Conservation (phyloP, 1,140 invertebrate genomes). For the Phortica variegata region DNA sequence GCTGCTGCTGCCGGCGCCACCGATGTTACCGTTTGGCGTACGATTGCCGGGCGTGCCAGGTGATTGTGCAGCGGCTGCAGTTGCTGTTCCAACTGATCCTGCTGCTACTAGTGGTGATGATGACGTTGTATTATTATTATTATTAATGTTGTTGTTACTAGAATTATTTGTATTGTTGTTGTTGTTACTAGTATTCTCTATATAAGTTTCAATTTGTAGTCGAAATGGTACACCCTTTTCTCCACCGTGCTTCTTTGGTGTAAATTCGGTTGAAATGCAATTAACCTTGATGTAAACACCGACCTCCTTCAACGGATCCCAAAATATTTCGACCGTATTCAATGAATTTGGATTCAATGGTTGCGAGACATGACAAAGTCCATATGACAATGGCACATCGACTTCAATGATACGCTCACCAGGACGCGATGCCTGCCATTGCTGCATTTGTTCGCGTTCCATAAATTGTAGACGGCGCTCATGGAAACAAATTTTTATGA, state of each 20-base stretch:
- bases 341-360: conserved; percentile 66
- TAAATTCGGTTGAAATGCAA: conserved; percentile 97
- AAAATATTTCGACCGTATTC: conserved; percentile 86
- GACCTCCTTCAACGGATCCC: conserved; percentile 96
- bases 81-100: conserved; percentile 1
- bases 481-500: conserved; percentile 92
- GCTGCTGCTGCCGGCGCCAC: conserved; percentile 2
- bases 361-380: conserved; percentile 79
- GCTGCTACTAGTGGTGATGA: conserved; percentile 7
- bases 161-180: conserved; percentile 7
- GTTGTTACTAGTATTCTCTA: conserved; percentile 57
- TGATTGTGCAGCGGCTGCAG: conserved; percentile 9
- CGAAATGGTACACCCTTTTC: conserved; percentile 97
- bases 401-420: conserved; percentile 90
- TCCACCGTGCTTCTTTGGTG: conserved; percentile 95
- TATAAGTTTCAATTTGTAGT: conserved; percentile 87
- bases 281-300: conserved; percentile 93
- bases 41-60: conserved; percentile 14
- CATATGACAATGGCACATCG: conserved; percentile 92
- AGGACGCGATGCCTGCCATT: conserved; percentile 84
- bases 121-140: not conserved
- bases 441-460: conserved; percentile 88
- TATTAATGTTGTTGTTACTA: not conserved
- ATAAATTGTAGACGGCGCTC: conserved; percentile 94
- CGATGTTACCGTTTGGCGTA: conserved; percentile 13